phyloP scores from a whole-genome alignment of 2,888 invertebrate genomes.

The Papilio demoleus region DNA sequence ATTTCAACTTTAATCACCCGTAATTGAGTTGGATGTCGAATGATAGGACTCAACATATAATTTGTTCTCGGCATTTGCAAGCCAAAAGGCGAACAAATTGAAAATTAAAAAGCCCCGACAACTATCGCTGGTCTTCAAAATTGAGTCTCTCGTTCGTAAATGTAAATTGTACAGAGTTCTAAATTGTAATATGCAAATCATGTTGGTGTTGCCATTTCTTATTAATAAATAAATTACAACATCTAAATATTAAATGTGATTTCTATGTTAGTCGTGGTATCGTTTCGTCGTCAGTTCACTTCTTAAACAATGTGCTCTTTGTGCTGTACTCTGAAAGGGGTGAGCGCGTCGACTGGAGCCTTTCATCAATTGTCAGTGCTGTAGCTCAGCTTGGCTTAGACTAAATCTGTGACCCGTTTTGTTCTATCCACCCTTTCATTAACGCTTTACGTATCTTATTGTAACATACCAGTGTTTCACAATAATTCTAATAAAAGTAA shows the following conservation, averaged over 20 bases:
- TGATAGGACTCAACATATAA: slow-evolving; percentile 4
- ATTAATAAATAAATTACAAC: no score
- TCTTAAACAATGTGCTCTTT: slow-evolving; percentile 1
- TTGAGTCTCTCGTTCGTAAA: slow-evolving; percentile 1
- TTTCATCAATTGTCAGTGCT: background rate
- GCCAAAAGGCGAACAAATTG: slow-evolving; percentile 24
- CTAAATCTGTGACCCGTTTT: background rate
- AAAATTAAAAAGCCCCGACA: slow-evolving; percentile 35
- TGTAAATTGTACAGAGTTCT: background rate
- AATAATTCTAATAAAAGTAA: no score
- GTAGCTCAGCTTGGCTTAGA: background rate
- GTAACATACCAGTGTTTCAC: no score
- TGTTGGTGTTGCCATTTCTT: no score
- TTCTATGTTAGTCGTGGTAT: background rate
- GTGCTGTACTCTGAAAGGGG: background rate
- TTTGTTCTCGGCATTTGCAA: slow-evolving; percentile 29
- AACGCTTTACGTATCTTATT: no score
- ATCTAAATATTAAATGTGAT: background rate
- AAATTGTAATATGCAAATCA: background rate
- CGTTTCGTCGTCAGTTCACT: background rate
- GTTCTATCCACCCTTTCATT: background rate
- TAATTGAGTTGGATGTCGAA: slow-evolving; percentile 9
- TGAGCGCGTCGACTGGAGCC: background rate
- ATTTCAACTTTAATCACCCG: slow-evolving; percentile 4
- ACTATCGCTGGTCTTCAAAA: background rate